Percentiles rank a stretch among this genome's conserved stretches.
Evolutionary conservation across 2,888 invertebrate species (phyloP).

Genomic region (Nineta flava): DNA sequence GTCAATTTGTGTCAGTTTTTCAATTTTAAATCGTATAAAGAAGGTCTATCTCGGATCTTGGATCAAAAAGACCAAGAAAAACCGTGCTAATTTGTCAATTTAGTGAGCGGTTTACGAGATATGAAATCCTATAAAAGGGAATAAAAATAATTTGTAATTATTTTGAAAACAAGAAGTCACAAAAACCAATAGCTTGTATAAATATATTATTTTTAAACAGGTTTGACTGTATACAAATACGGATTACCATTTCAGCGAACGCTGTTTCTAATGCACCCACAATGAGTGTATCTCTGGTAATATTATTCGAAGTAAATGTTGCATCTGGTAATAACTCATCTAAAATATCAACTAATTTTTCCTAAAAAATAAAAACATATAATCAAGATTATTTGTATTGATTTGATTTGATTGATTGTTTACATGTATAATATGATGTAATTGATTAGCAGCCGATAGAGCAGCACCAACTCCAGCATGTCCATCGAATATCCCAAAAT

Average conservation of each 20-base stretch:
- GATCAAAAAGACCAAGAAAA: too few species aligned
- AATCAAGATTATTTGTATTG: background rate
- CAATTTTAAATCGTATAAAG: too few species aligned
- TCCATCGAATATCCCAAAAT: conserved; percentile 74
- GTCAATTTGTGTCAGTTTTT: too few species aligned
- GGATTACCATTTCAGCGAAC: conserved; percentile 49
- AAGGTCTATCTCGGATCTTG: too few species aligned
- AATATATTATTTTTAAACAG: too few species aligned
- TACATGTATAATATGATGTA: conserved; percentile 64
- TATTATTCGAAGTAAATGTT: conserved; percentile 10
- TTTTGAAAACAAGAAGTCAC: too few species aligned
- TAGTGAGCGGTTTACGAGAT: too few species aligned
- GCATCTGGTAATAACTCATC: conserved; percentile 27
- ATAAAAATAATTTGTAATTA: too few species aligned
- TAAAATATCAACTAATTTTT: conserved; percentile 43
- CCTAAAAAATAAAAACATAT: conserved; percentile 21
- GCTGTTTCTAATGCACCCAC: conserved; percentile 66
- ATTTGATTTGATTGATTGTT: conserved; percentile 11
- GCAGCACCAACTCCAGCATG: conserved; percentile 73
- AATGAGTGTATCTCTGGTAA: conserved; percentile 46
- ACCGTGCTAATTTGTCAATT: too few species aligned
- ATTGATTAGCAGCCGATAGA: conserved; percentile 55
- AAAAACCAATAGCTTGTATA: too few species aligned
- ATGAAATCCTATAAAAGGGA: too few species aligned
- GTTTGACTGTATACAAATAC: too few species aligned